A percentile compares a stretch with the other conserved stretches of the same genome.
These are phyloP conservation scores for Saccostrea cuccullata DNA, from an alignment of 1,140 invertebrate genomes.

Conservation along the genomic window DNA sequence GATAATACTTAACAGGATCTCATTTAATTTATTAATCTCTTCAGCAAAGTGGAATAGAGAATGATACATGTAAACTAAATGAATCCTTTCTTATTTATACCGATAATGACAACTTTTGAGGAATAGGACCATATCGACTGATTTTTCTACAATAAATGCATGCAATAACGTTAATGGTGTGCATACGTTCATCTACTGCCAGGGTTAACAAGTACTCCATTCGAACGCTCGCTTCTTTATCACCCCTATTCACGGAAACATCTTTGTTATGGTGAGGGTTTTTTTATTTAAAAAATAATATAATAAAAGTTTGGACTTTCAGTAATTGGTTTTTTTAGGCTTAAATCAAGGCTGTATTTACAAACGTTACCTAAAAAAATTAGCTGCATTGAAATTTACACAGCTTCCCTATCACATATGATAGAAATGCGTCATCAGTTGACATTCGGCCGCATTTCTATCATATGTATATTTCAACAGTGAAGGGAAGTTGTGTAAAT, in stretches of 20 bases:
- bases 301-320: no score
- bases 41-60: background rate
- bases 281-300: slow-evolving; percentile 2
- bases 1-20: no score
- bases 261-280: background rate
- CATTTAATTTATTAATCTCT: background rate
- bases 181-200: background rate
- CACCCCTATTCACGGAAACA: background rate
- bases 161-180: background rate
- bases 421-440: no score
- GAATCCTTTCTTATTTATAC: background rate
- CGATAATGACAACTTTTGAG: background rate
- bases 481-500: no score
- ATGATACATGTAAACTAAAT: background rate
- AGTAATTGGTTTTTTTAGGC: no score
- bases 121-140: background rate
- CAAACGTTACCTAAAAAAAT: no score
- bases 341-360: no score
- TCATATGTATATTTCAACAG: no score
- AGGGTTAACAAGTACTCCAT: background rate
- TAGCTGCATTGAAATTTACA: no score
- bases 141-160: background rate
- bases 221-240: background rate
- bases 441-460: no score
- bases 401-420: no score